Evolutionary conservation across 2,888 invertebrate species (phyloP), one percentile per base, ranked within the genome.

Genomic region (Metallyticus violacea): DNA sequence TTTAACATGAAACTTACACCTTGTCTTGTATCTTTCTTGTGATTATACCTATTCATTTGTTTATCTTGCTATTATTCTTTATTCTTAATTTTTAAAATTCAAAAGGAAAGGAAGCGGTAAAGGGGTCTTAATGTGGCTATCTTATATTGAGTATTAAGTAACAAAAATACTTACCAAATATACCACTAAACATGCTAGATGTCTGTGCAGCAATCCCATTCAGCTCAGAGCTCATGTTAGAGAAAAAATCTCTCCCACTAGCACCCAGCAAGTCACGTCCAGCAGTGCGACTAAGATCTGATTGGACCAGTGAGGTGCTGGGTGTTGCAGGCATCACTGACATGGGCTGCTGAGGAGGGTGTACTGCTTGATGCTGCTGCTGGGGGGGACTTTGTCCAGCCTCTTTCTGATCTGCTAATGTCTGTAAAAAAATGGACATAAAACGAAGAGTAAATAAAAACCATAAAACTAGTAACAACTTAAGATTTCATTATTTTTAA

Each of bases 151-250:
- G n/a, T n/a, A n/a, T n/a, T n/a, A n/a, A n/a, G n/a, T n/a, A n/a
- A n/a, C n/a, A n/a, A n/a, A n/a, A n/a, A 78, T 84, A 90, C 93
- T 92, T 93, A 91, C 98, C 97, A 91, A 99, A 98, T 90, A 99
- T 94, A 91, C 98, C 99, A 86, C 97, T 97, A 91, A 99, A 97
- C 95, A 99, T 98, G 91, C 96, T 98, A 25, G 97, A 95, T 0
- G 98, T 98, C 89, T 98, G 97, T 0, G 97, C 96, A 26, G 99
- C 98, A 83, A 98, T 94, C 7, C 98, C 98, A 91, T 98, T 98
- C 86, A 99, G 93, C 91, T 99, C 99, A 40, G 96, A 97, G 90
- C 97, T 97, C 91, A 99, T 96, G 90, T 97, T 96, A 88, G 97
- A 96, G 92, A 99, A 96, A 93, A 98, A 97, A 92, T 97, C 96